Evolutionary conservation across 2,888 invertebrate genomes (phyloP).

Genomic region (Odontothrips loti): DNA sequence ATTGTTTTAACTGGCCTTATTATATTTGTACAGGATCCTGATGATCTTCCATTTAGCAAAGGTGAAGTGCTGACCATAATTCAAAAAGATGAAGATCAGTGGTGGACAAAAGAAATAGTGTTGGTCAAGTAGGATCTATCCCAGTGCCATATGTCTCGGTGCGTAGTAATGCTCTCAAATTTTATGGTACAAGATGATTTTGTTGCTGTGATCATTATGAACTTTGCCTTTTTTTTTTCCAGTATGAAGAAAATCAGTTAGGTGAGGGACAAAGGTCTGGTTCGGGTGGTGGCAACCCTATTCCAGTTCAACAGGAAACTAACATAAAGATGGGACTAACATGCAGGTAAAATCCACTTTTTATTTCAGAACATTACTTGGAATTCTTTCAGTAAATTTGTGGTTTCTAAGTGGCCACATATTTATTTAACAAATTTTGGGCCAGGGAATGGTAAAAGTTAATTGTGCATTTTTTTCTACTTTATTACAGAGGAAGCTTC

Average conservation of each 20-base stretch:
- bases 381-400: not conserved
- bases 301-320: conserved; percentile 35
- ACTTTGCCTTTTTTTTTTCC: not conserved
- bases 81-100: conserved; percentile 93
- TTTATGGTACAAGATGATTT: not conserved
- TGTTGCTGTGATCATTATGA: conserved; percentile 7
- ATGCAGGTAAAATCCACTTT: conserved; percentile 45
- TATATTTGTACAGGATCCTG: conserved; percentile 66
- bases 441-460: too few species aligned
- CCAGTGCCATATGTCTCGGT: conserved; percentile 98
- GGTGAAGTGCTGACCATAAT: conserved; percentile 87
- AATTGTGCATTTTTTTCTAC: too few species aligned
- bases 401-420: too few species aligned
- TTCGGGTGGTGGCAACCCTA: conserved; percentile 44
- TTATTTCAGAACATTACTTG: not conserved
- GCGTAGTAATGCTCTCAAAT: conserved; percentile 47
- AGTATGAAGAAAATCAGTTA: conserved; percentile 48
- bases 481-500: conserved; percentile 72
- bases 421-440: too few species aligned
- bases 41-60: conserved; percentile 92
- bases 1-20: conserved; percentile 35
- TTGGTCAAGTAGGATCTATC: conserved; percentile 86
- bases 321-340: conserved; percentile 47
- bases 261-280: conserved; percentile 46
- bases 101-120: conserved; percentile 93